Base-by-base conservation (phyloP, 2,888 invertebrate species). In the Noctua pronuba region DNA sequence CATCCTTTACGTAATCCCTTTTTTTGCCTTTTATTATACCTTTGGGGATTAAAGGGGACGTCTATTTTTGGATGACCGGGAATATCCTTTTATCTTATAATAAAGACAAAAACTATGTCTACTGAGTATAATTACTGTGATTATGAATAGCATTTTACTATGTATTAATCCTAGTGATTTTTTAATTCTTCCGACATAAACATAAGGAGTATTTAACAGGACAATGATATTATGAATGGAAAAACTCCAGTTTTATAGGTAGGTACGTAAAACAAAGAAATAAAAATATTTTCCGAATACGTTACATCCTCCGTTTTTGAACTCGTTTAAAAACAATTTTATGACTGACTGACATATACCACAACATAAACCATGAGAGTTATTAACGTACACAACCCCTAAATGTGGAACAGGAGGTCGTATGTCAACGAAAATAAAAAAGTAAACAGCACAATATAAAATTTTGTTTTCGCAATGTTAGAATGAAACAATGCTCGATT, bases 1-100 rank as follows among this genome's bases (percentile, higher is more conserved):
- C 4, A 11, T 79, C 55, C 16, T 72, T n/a, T 46, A 41, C 38
- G 8, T 41, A 65, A 65, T 79, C 55, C 65, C 41, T 65, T 58
- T 46, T 46, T 41, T 79, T 31, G 31, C 28, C 46, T 35, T 65
- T 24, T 8, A 28, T 49, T 31, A 73, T 35, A 46, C 38, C 41
- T 31, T 41, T 65, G 55, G n/a, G 73, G 41, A 58, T 18, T 24
- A 73, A 31, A 79, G 13, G 44, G 65, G n/a, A 41, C 7, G n/a
- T 21, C 16, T 79, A 79, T 55, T 65, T 78, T 64, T n/a, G 46
- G 52, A 16, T 35, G 28, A 52, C 3, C 24, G 31, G 16, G 21
- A 65, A 31, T 41, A 7, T 58, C n/a, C 38, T 49, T 78, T 78
- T 44, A 31, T 16, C 31, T 31, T 35, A 28, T 77, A 31, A 3